Base-by-base conservation (phyloP, 2,888 invertebrate genomes). In the Parascotia fuliginaria region DNA sequence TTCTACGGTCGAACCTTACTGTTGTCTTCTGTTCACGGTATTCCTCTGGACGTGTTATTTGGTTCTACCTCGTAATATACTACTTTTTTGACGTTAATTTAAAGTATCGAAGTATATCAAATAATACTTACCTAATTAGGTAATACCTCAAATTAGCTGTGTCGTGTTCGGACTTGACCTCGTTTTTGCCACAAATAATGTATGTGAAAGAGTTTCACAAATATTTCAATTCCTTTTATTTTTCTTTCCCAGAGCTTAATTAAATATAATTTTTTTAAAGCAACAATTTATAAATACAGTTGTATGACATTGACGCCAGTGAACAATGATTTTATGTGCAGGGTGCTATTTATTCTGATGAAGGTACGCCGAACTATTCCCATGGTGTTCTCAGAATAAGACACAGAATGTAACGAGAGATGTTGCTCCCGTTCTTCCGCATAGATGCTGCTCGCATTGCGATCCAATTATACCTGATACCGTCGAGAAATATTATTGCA, bases 401-500 rank as follows among this genome's bases (percentile, higher is more conserved):
- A 83, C 86, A 83, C 79, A 88, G 85, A 87, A 87, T 89, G 92
- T 88, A 91, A 91, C 85, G 60, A 83, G 89, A 91, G 87, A 85
- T 81, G 82, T 74, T 76, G 79, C 81, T 77, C 74, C 79, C 81
- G 75, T 79, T 84, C 86, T 90, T 91, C 91, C 91, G 91, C 91
- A 88, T 91, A 87, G 79, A 84, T 76, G 77, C 77, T 76, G 77
- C 84, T 89, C 85, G 79, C 87, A 88, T 89, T 89, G 86, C 89
- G 79, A 87, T 86, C 85, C 85, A 88, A 89, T 91, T 90, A 89
- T 89, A 89, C 80, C 78, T 85, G 88, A 89, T 87, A 89, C 84
- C 64, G 74, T 73, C 75, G 77, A 88, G 83, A 86, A 84, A 85
- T 87, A 87, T 82, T 83, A 87, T 81, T 82, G 80, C 77, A 70